Base-by-base conservation (phyloP, 2,888 invertebrate species). In the Melieria omissa region DNA sequence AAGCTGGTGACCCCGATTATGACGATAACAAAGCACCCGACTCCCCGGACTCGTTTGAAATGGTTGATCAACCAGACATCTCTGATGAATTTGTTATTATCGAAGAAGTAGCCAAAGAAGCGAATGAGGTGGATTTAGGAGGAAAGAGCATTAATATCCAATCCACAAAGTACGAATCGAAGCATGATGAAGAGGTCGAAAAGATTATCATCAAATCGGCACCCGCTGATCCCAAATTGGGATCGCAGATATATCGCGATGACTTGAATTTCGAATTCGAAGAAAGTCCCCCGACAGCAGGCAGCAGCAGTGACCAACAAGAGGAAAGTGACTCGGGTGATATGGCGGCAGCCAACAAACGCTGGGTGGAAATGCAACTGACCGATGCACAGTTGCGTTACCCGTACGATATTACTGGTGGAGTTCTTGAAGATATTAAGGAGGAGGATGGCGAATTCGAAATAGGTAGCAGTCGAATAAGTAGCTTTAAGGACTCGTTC, bases 371-470 rank as follows among this genome's bases (percentile, higher is more conserved):
- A 87, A 95, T 95, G 92, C 95, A 96, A 78, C 92, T 93, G 78
- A 89, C 91, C 60, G 90, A 87, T 72, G 80, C 82, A 7, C 91
- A 91, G 66, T 88, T 91, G 73, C 89, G 90, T 0, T 92, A 92
- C 81, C 92, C 92, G 71, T 93, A 95, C 83, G 95, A 95, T 76
- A 93, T 93, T 76, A 94, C 95, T 80, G 89, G 95, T 73, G 93
- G 95, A 14, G 93, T 95, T 5, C 86, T 96, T 55, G 96, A 96
- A 88, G 96, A 97, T 80, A 96, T 96, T 58, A 95, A 96, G 87
- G 95, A 96, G 85, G 96, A 97, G 86, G 97, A 97, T 87, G 94
- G 95, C 65, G 95, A 95, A 82, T 93, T 95, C 82, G 94, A 95
- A 83, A 92, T 95, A 64, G 95, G 95, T 49, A 92, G 92, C 81